phyloP scores from a whole-genome alignment of 2,113 vertebrate genomes.

The Anhinga anhinga region DNA sequence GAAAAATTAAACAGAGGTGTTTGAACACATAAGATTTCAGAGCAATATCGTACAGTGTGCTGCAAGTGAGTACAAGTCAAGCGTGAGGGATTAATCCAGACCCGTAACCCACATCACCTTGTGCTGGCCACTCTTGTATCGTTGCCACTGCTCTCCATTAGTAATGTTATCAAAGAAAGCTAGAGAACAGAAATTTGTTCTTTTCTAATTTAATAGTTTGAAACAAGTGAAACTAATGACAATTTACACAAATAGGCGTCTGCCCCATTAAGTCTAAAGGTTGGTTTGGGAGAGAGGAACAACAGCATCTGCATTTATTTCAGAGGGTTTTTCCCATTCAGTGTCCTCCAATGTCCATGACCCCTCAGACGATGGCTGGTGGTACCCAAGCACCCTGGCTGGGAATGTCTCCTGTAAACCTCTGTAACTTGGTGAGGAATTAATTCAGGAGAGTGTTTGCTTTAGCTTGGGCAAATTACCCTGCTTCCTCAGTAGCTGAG shows the following conservation, averaged over 20 bases:
- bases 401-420: background rate
- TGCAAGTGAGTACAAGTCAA: background rate
- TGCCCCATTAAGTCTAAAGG: background rate
- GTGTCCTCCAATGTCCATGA: accelerated
- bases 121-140: accelerated
- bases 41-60: background rate
- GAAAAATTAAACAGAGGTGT: background rate
- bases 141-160: background rate
- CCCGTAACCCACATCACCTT: background rate
- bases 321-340: background rate
- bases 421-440: background rate
- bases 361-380: background rate
- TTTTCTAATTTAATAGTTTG: background rate
- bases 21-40: background rate
- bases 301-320: background rate
- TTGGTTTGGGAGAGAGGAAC: background rate
- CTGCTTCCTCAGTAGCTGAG: background rate
- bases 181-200: background rate
- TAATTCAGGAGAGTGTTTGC: background rate
- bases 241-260: background rate
- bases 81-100: background rate
- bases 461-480: background rate
- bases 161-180: background rate
- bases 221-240: background rate
- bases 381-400: background rate